Conservation (phyloP, 2,888 invertebrate genomes). For the Euplagia quadripunctaria region DNA sequence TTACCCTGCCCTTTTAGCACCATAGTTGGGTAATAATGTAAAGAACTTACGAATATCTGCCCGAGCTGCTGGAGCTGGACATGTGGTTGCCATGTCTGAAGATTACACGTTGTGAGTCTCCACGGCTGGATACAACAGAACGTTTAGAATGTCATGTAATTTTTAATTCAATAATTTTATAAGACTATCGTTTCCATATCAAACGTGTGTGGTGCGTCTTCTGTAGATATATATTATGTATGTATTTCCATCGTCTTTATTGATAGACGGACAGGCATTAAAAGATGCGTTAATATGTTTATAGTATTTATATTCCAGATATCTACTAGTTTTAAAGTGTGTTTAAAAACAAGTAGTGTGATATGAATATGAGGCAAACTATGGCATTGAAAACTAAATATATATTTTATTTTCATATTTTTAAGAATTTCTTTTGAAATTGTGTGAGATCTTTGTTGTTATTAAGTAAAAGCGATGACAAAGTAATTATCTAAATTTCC, state of each 20-base stretch:
- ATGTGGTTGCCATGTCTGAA: constrained; percentile 92
- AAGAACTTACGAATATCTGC: constrained; percentile 91
- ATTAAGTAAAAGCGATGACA: too few species aligned
- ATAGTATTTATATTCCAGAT: not conserved
- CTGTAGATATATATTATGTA: not conserved
- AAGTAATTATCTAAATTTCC: too few species aligned
- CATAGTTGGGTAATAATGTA: constrained; percentile 6
- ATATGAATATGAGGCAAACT: not conserved
- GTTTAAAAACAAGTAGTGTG: not conserved
- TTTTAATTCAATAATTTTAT: not conserved
- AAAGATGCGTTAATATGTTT: too few species aligned
- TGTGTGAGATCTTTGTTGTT: too few species aligned
- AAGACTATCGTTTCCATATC: not conserved
- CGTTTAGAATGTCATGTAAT: constrained; percentile 1
- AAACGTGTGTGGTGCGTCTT: not conserved
- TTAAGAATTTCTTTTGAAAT: too few species aligned
- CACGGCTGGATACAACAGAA: constrained; percentile 86
- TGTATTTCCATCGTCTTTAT: not conserved
- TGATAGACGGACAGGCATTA: not conserved
- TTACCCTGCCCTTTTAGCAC: constrained; percentile 12
- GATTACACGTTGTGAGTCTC: constrained; percentile 91
- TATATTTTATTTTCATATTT: too few species aligned
- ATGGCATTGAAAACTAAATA: too few species aligned
- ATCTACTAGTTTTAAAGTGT: not conserved
- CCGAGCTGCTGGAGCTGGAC: constrained; percentile 88